These are phyloP conservation scores for Pelusios castaneus DNA, from an alignment of 2,113 vertebrate genomes.

Conservation along the genomic window DNA sequence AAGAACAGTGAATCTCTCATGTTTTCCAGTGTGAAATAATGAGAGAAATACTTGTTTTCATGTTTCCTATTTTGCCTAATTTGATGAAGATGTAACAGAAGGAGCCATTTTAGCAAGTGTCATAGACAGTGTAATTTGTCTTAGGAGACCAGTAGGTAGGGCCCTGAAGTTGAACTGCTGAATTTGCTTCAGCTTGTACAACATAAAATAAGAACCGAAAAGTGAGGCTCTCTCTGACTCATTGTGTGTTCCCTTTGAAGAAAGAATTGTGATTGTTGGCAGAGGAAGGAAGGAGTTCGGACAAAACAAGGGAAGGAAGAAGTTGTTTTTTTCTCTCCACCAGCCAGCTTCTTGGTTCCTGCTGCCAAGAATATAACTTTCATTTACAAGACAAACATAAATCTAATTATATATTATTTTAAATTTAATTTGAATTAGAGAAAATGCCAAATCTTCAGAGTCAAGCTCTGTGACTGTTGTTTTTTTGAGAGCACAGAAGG, in stretches of 20 bases:
- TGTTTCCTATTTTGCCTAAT: constrained; percentile 16
- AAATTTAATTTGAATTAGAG: constrained; percentile 50
- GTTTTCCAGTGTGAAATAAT: neutral
- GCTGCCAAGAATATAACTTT: constrained; percentile 50
- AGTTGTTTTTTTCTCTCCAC: constrained; percentile 38
- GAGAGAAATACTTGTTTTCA: neutral
- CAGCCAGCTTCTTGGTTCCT: constrained; percentile 44
- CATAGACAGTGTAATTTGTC: neutral
- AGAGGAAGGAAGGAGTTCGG: constrained; percentile 75
- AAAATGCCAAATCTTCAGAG: constrained; percentile 16
- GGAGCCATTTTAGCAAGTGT: neutral
- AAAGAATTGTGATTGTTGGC: constrained; percentile 71
- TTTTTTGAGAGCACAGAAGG: constrained; percentile 10
- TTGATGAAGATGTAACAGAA: neutral
- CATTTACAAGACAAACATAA: constrained; percentile 62
- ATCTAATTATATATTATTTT: constrained; percentile 33
- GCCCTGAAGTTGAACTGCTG: neutral
- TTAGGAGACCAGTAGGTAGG: constrained; percentile 1
- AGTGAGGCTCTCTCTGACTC: constrained; percentile 42
- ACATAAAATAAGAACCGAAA: constrained; percentile 30
- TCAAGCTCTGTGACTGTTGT: neutral
- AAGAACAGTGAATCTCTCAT: neutral
- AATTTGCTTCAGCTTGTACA: constrained; percentile 17
- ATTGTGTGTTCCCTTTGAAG: constrained; percentile 60
- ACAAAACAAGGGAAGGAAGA: constrained; percentile 77